These are phyloP conservation scores for Pseudochirops corinnae DNA, from an alignment of 2,797 vertebrate species.

Conservation along the genomic window DNA sequence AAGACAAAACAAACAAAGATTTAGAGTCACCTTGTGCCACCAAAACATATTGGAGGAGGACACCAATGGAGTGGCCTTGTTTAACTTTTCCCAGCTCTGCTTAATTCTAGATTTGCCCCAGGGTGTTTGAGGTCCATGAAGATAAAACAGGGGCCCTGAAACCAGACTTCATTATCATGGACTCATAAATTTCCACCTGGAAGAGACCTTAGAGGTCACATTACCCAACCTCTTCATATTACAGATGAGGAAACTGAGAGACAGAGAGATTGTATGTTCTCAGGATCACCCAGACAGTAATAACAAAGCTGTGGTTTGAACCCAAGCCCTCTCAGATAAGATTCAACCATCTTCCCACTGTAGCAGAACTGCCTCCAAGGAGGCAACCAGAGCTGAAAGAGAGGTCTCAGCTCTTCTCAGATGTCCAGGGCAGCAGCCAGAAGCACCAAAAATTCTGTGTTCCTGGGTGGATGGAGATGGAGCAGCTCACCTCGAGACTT, in stretches of 20 bases:
- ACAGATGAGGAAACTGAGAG: too few relatives aligned
- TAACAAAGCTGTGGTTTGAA: too few relatives aligned
- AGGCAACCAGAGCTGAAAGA: not conserved
- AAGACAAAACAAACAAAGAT: not conserved
- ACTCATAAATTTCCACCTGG: not conserved
- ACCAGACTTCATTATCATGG: not conserved
- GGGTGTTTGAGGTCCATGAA: not conserved
- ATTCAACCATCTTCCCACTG: too few relatives aligned
- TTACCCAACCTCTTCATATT: not conserved
- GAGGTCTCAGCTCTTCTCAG: not conserved
- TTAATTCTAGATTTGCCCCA: not conserved
- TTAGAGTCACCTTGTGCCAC: not conserved
- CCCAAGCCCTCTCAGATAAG: too few relatives aligned
- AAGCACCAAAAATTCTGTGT: too few relatives aligned
- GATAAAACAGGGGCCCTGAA: not conserved
- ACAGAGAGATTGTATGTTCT: not conserved
- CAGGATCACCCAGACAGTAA: not conserved
- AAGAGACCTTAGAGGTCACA: not conserved
- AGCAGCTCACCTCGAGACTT: too few relatives aligned
- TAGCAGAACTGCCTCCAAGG: not conserved
- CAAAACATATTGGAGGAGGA: not conserved
- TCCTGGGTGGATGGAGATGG: too few relatives aligned
- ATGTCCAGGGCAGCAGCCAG: not conserved
- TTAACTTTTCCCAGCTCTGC: not conserved
- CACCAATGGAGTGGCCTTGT: not conserved